phyloP scores from a whole-genome alignment of 2,113 vertebrate genomes.

The Cariama cristata region DNA sequence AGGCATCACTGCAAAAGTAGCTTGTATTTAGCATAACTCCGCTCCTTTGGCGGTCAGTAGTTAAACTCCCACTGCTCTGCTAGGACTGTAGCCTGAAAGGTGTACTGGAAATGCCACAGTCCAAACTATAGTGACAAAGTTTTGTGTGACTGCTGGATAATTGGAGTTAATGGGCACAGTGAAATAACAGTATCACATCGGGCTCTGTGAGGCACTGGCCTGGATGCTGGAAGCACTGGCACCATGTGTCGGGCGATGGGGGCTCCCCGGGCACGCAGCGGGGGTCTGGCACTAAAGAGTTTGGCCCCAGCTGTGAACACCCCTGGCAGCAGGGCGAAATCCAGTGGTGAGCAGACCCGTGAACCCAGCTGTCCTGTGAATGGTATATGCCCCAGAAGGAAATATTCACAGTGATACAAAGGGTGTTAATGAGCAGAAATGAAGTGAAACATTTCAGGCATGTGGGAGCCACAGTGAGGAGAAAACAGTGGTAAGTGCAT shows the following conservation, averaged over 20 bases:
- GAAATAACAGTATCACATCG: neutral
- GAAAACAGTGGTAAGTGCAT: neutral
- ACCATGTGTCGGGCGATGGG: accelerated
- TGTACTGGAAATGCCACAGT: accelerated
- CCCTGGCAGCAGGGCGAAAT: neutral
- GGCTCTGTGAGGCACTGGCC: neutral
- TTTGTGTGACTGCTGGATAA: neutral
- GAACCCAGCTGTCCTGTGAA: neutral
- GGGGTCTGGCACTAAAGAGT: neutral
- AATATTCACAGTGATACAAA: neutral
- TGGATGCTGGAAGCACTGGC: neutral
- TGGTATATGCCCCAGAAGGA: neutral
- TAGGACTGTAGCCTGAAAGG: neutral
- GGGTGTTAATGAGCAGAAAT: neutral
- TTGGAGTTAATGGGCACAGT: accelerated
- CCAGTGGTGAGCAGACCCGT: neutral
- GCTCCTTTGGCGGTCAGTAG: neutral
- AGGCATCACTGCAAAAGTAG: neutral
- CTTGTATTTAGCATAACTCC: neutral
- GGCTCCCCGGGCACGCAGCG: accelerated
- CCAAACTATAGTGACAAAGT: neutral
- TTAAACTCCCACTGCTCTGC: neutral
- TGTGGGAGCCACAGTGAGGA: neutral
- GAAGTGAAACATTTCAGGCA: neutral
- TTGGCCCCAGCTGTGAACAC: neutral